phyloP scores from a whole-genome alignment of 2,113 vertebrate species.

The Carassius gibelio region DNA sequence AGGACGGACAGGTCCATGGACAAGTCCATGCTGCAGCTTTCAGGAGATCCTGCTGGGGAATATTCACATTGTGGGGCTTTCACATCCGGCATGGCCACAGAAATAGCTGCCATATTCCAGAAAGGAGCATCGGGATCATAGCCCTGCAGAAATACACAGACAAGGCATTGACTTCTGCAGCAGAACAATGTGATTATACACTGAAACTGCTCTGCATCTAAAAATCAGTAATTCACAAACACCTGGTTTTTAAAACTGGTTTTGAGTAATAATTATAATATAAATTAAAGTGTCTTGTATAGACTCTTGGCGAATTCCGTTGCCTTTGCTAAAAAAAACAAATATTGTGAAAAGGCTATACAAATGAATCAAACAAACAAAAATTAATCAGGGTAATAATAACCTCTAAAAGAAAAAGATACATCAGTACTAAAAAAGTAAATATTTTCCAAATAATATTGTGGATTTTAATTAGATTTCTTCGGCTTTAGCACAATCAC shows the following conservation, averaged over 20 bases:
- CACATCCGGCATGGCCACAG: conserved; percentile 76
- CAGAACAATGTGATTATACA: no score
- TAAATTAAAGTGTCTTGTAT: neutral
- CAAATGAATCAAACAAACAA: neutral
- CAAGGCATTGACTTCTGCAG: no score
- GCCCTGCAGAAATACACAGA: conserved; percentile 59
- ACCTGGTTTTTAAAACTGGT: neutral
- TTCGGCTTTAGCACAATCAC: neutral
- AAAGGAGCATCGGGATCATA: conserved; percentile 52
- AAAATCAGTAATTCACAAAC: neutral
- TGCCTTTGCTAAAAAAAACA: no score
- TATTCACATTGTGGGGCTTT: conserved; percentile 78
- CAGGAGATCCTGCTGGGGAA: conserved; percentile 69
- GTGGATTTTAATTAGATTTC: neutral
- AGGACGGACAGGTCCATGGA: conserved; percentile 69
- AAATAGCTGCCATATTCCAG: conserved; percentile 59
- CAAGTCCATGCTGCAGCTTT: conserved; percentile 77
- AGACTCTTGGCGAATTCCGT: neutral
- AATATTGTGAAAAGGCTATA: no score
- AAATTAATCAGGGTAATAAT: no score
- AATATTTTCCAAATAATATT: no score
- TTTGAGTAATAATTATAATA: neutral
- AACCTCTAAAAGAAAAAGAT: no score
- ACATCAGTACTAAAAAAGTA: no score
- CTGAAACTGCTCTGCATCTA: no score